Base-by-base conservation (phyloP, 2,113 vertebrate genomes). In the Pungitius pungitius region DNA sequence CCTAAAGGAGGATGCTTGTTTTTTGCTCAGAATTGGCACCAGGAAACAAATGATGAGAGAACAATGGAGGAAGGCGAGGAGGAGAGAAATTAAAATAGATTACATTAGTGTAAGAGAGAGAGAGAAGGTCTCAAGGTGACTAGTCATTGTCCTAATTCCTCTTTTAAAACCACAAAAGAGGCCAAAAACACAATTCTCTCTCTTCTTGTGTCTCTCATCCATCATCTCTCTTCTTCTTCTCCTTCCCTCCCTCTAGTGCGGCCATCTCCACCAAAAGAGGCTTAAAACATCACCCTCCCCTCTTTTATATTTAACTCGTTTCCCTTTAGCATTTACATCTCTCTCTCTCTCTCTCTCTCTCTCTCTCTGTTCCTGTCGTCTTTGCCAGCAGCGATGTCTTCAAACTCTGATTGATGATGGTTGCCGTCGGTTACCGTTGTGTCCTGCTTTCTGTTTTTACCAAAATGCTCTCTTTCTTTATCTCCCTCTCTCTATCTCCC, bases 391-490 rank as follows among this genome's bases (percentile, higher is more conserved):
- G 91, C 88, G 75, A 90, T 88, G 86, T 91, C 89, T 88, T 90
- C 87, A 91, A 89, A 91, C 85, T 85, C 88, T 92, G 89, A 92
- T 91, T 91, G 91, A 92, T 92, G 91, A 88, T 64, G 85, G 84
- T 85, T 79, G 89, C 91, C 87, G 71, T 83, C 67, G 87, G 90
- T 91, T 87, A 88, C 70, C 71, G 77, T 81, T 74, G 81, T 91
- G 89, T 90, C 91, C 89, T 78, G 89, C 85, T 90, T 92, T 89
- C 85, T 82, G 87, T 87, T 91, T 88, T 86, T 87, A 87, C 86
- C 81, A 79, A 88, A 90, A 89, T 82, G 75, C 77, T 66, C 56
- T 67, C 43, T 67, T 40, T 35, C 56, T 68, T 17, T 58, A 61
- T 27, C 43, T 45, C 80, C 20, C 78, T n/a, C 15, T 42, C 42